Conservation (phyloP, 2,113 vertebrate genomes). For the Pteropus alecto region DNA sequence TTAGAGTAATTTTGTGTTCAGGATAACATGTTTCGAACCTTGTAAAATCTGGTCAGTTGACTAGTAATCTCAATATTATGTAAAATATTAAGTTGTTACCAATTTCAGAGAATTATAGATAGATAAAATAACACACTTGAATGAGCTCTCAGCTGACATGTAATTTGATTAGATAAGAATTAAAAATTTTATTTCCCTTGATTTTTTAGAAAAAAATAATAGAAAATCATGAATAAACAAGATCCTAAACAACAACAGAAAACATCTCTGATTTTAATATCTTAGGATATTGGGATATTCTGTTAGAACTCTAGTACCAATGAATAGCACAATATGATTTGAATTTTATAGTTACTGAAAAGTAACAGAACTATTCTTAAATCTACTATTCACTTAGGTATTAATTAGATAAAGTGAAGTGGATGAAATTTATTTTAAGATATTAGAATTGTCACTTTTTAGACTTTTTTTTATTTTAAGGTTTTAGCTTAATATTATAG, state of each 20-base stretch:
- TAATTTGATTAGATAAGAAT: neutral
- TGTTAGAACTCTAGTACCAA: neutral
- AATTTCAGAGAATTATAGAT: neutral
- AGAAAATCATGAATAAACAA: neutral
- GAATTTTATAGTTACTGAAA: neutral
- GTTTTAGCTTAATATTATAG: neutral
- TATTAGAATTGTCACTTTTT: neutral
- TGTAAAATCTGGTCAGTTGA: neutral
- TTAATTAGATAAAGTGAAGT: neutral
- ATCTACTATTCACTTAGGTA: neutral
- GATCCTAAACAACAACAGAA: neutral
- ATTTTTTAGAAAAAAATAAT: neutral
- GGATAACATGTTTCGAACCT: neutral
- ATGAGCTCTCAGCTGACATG: neutral
- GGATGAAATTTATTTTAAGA: neutral
- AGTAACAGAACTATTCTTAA: neutral
- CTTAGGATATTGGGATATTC: neutral
- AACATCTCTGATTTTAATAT: neutral
- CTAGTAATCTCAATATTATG: neutral
- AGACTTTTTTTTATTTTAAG: neutral
- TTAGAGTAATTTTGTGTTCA: constrained; percentile 11
- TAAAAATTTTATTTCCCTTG: neutral
- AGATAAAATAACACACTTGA: neutral
- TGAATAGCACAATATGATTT: neutral
- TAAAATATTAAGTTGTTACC: neutral